phyloP scores from a whole-genome alignment of 2,113 vertebrate species.

The Danio rerio region DNA sequence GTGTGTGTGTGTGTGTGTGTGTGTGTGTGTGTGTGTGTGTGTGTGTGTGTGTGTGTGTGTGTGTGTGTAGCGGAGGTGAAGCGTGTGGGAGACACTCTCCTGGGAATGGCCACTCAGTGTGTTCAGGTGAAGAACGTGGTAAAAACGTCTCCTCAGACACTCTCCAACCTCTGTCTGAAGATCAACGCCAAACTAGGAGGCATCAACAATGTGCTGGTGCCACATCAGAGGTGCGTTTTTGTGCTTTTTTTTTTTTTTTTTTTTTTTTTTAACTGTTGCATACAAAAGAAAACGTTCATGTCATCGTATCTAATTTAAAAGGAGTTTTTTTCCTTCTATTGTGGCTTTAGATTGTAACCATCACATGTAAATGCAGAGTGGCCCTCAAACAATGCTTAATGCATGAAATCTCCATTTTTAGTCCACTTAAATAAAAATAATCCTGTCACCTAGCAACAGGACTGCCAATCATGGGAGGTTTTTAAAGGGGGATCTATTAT shows the following conservation, averaged over 20 bases:
- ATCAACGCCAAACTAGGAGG: conserved; percentile 98
- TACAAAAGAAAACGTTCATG: neutral
- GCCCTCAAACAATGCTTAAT: neutral
- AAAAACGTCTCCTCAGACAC: conserved; percentile 96
- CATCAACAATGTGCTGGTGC: conserved; percentile 98
- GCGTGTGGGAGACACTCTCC: conserved; percentile 94
- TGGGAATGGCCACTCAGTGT: conserved; percentile 98
- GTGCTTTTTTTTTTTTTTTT: neutral
- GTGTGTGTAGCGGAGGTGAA: conserved; percentile 90
- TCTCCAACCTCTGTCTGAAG: conserved; percentile 98
- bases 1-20: conserved; percentile 16
- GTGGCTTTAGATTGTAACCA: neutral
- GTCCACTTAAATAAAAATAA: neutral
- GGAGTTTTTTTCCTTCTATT: neutral
- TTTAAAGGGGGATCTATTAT: neutral
- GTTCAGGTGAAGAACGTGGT: conserved; percentile 99
- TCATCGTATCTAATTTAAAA: neutral
- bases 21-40: conserved; percentile 35
- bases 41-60: neutral
- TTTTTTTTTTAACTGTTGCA: too few relatives aligned
- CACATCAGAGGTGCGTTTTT: conserved; percentile 90
- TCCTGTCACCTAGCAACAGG: conserved; percentile 19
- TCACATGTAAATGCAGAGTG: neutral
- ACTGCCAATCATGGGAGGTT: neutral
- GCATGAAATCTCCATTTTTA: neutral